Evolutionary conservation across 1,140 invertebrate species (phyloP).

Genomic region (Lanistes nyassanus): DNA sequence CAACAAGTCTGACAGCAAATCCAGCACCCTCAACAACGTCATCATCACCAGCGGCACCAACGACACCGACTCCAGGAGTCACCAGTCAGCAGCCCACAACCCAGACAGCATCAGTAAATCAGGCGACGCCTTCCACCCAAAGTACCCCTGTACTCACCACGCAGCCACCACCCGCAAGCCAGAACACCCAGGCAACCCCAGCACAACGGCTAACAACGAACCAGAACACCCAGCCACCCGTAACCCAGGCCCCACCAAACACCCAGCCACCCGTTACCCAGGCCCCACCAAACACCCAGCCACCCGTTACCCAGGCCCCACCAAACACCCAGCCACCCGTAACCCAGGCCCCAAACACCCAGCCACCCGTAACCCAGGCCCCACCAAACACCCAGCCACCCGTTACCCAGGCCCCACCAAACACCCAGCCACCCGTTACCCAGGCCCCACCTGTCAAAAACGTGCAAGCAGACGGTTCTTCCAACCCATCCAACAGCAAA

Average conservation of each 20-base stretch:
- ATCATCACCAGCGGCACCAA: neutral
- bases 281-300: neutral
- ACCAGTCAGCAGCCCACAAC: too few species aligned
- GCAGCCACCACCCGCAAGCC: neutral
- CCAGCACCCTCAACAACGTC: neutral
- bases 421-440: neutral
- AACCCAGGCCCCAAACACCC: neutral
- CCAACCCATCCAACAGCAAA: too few species aligned
- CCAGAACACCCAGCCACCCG: neutral
- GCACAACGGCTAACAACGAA: neutral
- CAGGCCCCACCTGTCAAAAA: neutral
- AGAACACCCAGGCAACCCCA: neutral
- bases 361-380: slow-evolving; percentile 7
- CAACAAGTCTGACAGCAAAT: neutral
- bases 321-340: neutral
- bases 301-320: neutral
- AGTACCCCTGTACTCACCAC: too few species aligned
- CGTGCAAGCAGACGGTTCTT: too few species aligned
- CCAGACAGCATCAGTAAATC: neutral
- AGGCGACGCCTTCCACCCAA: too few species aligned
- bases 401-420: neutral
- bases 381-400: neutral
- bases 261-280: neutral
- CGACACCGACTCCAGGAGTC: neutral
- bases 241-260: neutral